Evolutionary conservation across 2,113 vertebrate genomes (phyloP), one percentile per base, ranked within the genome.

Genomic region (Elachura formosa): DNA sequence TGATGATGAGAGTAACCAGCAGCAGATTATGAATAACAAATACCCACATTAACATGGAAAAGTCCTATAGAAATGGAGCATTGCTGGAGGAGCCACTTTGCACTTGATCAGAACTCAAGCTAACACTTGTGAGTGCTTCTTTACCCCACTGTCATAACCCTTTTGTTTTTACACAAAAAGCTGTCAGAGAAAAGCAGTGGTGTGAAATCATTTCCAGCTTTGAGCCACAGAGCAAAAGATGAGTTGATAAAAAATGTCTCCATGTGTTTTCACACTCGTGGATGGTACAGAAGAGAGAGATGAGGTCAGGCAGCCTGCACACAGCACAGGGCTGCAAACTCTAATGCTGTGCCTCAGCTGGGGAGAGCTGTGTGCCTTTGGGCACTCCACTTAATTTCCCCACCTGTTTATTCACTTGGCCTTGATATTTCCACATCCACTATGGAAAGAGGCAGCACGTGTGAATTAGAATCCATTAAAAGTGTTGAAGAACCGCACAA

Each of bases 11-110:
- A 93, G 89, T 23, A 87, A 94, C 51, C 59, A 83, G 43, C 66
- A 82, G 74, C 75, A 91, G 61, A 62, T 55, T 77, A 62, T 77
- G 78, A 95, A 91, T 85, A 90, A 85, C 62, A 96, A 85, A 87
- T 31, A 85, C 25, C 24, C 58, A 45, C 76, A 55, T 76, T 84
- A 82, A 61, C 22, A 46, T 83, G 77, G 45, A 90, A 41, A 8
- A 77, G 14, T 25, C n/a, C 25, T 1, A 1, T 38, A 33, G 36
- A 79, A 87, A 62, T 46, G 23, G 38, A 67, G 49, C 26, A 36
- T 17, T 10, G 0, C 59, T 71, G 38, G 58, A 62, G 23, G 38
- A 67, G 48, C 61, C 67, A 33, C 68, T 31, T 4, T 66, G 38
- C 40, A 40, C 56, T 48, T 18, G 54, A 75, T 61, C 45, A 67